Percentiles rank a stretch among this genome's conserved stretches.
Conservation (phyloP, 2,113 vertebrate species). For the Heterochromis multidens region DNA sequence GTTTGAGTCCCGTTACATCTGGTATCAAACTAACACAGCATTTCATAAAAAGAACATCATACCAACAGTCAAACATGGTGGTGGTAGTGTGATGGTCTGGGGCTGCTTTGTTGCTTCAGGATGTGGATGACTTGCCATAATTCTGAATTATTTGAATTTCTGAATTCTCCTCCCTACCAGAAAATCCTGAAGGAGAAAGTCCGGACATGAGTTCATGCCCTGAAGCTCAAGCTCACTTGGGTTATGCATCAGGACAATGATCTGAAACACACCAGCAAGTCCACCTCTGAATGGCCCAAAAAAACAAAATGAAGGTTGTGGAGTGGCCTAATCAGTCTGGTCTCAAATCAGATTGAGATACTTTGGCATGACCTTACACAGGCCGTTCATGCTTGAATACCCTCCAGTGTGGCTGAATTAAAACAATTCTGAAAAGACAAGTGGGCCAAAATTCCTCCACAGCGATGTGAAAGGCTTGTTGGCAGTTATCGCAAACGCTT, state of each 20-base stretch:
- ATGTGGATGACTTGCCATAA: neutral
- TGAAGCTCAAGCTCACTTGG: neutral
- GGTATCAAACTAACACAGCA: neutral
- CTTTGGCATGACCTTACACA: neutral
- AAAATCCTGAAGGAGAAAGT: neutral
- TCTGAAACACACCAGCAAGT: neutral
- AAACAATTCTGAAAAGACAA: no score
- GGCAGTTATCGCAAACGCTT: neutral
- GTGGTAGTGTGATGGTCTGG: neutral
- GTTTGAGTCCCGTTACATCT: neutral
- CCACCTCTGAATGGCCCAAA: neutral
- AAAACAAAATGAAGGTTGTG: neutral
- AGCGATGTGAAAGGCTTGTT: neutral
- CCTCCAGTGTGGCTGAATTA: no score
- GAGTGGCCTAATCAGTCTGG: neutral
- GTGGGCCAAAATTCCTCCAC: neutral
- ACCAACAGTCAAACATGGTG: neutral
- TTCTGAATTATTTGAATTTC: neutral
- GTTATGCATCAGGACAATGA: neutral
- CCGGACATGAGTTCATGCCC: neutral
- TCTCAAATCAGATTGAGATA: accelerated
- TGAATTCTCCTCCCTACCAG: neutral
- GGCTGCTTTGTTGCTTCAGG: neutral
- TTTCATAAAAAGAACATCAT: neutral
- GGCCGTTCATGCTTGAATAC: neutral